phyloP scores from a whole-genome alignment of 2,888 invertebrate genomes.

The Pristionchus maxplancki region DNA sequence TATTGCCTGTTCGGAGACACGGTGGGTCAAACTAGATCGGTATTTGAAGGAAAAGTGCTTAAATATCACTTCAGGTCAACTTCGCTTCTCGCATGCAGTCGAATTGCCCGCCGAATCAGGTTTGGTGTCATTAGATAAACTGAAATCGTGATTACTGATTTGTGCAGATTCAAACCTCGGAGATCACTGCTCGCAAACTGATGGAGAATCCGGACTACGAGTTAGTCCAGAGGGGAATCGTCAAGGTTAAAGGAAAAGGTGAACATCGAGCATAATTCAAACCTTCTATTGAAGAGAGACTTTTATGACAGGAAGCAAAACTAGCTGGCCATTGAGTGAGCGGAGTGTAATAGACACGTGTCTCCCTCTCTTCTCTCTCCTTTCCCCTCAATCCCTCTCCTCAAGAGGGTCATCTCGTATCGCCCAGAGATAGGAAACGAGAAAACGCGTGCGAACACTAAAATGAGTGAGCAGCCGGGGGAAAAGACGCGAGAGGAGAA shows the following conservation, averaged over 20 bases:
- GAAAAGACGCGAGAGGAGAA: neutral
- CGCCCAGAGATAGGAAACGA: conserved; percentile 11
- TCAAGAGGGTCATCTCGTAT: neutral
- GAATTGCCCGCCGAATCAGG: conserved; percentile 72
- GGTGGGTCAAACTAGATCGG: conserved; percentile 82
- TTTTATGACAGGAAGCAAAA: too few relatives aligned
- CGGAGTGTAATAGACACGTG: neutral
- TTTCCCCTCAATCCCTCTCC: neutral
- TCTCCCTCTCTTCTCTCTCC: neutral
- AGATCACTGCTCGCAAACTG: conserved; percentile 56
- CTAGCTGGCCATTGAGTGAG: neutral
- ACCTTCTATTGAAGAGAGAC: too few relatives aligned
- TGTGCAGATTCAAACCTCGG: conserved; percentile 71
- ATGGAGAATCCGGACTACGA: conserved; percentile 65
- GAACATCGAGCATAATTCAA: neutral
- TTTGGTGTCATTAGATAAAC: neutral
- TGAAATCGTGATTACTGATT: neutral
- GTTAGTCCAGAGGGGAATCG: conserved; percentile 74
- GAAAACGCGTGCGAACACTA: conserved; percentile 3
- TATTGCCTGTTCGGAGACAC: conserved; percentile 92
- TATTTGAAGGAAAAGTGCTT: conserved; percentile 63
- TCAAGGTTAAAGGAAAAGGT: conserved; percentile 76
- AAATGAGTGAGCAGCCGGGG: neutral
- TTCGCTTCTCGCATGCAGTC: conserved; percentile 77
- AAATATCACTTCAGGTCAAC: conserved; percentile 63